Evolutionary conservation across 23 tunicate species (phyloP), one percentile per base, ranked within the genome.

Genomic region (Ciona savignyi): DNA sequence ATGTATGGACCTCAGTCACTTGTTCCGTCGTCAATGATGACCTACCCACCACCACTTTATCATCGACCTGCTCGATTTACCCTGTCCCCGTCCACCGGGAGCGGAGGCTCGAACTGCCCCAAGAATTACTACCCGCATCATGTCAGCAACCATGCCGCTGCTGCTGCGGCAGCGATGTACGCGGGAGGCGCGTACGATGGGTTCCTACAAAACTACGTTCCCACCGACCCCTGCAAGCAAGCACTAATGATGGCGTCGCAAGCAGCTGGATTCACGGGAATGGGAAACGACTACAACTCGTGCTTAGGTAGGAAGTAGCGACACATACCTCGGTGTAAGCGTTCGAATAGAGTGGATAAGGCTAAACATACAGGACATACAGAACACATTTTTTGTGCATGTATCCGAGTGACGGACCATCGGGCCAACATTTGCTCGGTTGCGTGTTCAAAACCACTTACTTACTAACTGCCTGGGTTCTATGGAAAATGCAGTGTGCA

Each of bases 181-280:
- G 56, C 56, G 9, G 81, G 81, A 29, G 83, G 82, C 9, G 1
- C 80, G 30, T 91, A 91, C 80, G 91, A 91, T 65, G 91, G 97
- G 6, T 68, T 91, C 32, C 74, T 91, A 34, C 93, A 71, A 35
- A 70, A 78, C 67, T 88, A 82, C 71, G 80, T 80, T 32, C 86
- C 91, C 0, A 78, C 91, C 9, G 97, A 91, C 49, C 97, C 97
- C 2, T 91, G 97, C 83, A 91, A 91, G 42, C 97, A 91, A 67
- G 97, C 97, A 15, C 65, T 91, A 65, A 91, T 91, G 91, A 91
- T 91, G 91, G 97, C 97, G 2, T 91, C 97, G 4, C 97, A 91
- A 72, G 97, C 97, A 0, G 97, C 97, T 1, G 97, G 97, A 2
- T 91, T 91, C 63, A 66, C 84, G 29, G 97, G 97, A 24, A 77